Evolutionary conservation across 2,888 invertebrate species (phyloP).

Genomic region (Drosophila koepferae): DNA sequence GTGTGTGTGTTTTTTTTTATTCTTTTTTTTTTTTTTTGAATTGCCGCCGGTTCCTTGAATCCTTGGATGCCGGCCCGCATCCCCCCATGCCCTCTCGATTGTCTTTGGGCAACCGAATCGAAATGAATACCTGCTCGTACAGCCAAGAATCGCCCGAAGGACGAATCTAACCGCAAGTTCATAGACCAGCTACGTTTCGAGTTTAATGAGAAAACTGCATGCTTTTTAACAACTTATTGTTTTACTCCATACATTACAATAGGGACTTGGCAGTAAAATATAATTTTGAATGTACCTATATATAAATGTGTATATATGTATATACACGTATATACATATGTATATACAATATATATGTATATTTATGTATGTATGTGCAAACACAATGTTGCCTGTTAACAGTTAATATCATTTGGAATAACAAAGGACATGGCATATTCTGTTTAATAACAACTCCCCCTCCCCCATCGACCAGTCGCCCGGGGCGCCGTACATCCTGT

Average conservation of each 20-base stretch:
- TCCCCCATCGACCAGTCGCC: conserved; percentile 1
- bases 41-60: conserved; percentile 26
- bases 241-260: not conserved
- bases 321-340: not conserved
- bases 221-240: not conserved
- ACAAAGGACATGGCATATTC: conserved; percentile 53
- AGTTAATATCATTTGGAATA: conserved; percentile 5
- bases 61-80: conserved; percentile 13
- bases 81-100: not conserved
- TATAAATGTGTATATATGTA: not conserved
- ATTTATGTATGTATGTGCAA: not conserved
- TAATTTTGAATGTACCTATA: not conserved
- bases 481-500: not conserved
- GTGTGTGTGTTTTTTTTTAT: not conserved
- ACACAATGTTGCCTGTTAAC: conserved; percentile 11
- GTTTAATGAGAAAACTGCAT: not conserved
- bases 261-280: not conserved
- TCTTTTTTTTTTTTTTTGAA: conserved; percentile 10
- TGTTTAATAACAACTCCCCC: conserved; percentile 38
- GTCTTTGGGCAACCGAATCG: conserved; percentile 17
- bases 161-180: not conserved
- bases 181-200: not conserved
- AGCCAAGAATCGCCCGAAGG: not conserved
- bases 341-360: not conserved
- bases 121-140: conserved; percentile 7